Conservation (phyloP, 2,888 invertebrate species). For the Coleophora deauratella region DNA sequence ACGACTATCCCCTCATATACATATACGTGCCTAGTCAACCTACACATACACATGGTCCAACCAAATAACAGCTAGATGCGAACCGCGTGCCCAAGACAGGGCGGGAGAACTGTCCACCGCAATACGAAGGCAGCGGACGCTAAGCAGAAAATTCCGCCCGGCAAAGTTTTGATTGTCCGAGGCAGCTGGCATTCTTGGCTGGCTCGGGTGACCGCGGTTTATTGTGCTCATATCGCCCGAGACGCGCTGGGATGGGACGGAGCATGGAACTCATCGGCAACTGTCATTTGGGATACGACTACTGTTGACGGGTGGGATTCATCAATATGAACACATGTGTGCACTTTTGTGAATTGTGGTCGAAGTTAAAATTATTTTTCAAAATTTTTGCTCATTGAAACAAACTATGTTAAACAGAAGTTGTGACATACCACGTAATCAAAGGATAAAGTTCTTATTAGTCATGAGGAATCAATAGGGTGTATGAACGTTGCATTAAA, state of each 20-base stretch:
- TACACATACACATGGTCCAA: no score
- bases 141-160: constrained; percentile 68
- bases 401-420: no score
- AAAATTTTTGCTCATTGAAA: no score
- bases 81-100: constrained; percentile 27
- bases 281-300: constrained; percentile 36
- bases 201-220: constrained; percentile 53
- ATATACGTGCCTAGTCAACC: no score
- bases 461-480: no score
- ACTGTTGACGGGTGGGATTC: neutral
- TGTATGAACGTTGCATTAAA: no score
- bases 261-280: constrained; percentile 37
- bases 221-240: constrained; percentile 55
- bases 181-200: constrained; percentile 68
- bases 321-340: constrained; percentile 1
- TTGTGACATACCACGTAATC: no score
- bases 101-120: constrained; percentile 39
- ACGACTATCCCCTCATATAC: no score
- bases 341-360: no score
- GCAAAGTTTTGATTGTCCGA: constrained; percentile 73
- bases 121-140: constrained; percentile 47
- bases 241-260: constrained; percentile 26
- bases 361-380: no score
- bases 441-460: no score
- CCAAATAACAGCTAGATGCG: neutral